These are phyloP conservation scores for Rhinopomastus cyanomelas DNA, from an alignment of 2,113 vertebrate species.

Conservation along the genomic window DNA sequence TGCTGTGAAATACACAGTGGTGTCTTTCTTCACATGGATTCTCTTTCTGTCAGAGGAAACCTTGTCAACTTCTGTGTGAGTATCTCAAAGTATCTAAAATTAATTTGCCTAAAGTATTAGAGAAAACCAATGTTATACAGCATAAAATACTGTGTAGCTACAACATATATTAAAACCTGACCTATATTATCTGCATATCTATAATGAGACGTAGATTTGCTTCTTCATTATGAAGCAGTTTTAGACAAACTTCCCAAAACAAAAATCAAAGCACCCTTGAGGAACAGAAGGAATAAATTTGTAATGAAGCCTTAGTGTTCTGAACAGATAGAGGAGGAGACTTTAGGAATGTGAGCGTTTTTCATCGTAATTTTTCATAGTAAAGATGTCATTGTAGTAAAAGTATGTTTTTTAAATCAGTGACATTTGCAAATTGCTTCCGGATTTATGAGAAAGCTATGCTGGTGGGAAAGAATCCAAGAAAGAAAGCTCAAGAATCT, in stretches of 20 bases:
- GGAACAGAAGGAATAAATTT: background rate
- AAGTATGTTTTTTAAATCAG: constrained; percentile 33
- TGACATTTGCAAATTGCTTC: constrained; percentile 55
- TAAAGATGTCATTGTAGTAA: constrained; percentile 29
- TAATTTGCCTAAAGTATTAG: background rate
- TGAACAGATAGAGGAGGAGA: background rate
- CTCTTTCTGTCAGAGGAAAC: background rate
- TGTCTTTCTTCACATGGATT: background rate
- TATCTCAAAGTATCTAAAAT: background rate
- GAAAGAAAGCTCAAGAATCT: constrained; percentile 15
- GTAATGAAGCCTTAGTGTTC: background rate
- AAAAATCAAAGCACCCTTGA: background rate
- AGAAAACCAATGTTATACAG: background rate
- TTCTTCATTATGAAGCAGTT: background rate
- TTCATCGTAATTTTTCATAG: background rate
- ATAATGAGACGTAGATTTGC: background rate
- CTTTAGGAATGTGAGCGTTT: background rate
- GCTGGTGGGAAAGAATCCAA: constrained; percentile 50
- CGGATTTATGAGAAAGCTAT: constrained; percentile 40
- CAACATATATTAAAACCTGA: background rate
- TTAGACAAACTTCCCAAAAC: background rate
- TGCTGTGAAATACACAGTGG: background rate
- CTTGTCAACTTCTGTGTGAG: background rate
- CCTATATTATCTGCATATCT: background rate
- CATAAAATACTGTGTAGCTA: background rate